Evolutionary conservation across 2,113 vertebrate genomes (phyloP).

Genomic region (Hippocampus comes): DNA sequence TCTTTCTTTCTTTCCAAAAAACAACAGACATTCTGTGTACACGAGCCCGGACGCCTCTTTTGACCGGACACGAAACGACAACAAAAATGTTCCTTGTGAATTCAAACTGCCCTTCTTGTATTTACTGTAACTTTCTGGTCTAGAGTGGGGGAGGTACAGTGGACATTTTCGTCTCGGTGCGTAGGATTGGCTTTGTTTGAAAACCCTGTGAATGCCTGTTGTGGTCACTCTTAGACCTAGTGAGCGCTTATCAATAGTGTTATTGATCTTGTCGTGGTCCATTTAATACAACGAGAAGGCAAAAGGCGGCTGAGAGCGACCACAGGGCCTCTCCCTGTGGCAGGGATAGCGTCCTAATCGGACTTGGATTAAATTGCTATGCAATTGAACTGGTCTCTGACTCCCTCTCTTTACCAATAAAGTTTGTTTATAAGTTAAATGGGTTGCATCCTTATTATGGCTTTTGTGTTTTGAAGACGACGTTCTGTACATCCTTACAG

Average conservation of each 20-base stretch:
- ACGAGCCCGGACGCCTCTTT: conserved; percentile 63
- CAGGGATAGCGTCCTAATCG: conserved; percentile 75
- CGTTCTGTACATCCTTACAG: conserved; percentile 38
- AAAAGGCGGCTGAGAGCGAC: conserved; percentile 65
- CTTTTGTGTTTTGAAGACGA: conserved; percentile 67
- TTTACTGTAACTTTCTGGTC: conserved; percentile 69
- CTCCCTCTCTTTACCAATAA: conserved; percentile 71
- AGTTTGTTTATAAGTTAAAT: conserved; percentile 69
- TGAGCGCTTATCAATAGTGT: conserved; percentile 72
- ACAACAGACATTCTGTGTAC: conserved; percentile 21
- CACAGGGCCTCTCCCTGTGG: conserved; percentile 73
- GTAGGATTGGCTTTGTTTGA: conserved; percentile 66
- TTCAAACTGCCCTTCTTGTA: conserved; percentile 63
- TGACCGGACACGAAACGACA: conserved; percentile 64
- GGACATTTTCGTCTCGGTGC: conserved; percentile 62
- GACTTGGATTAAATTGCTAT: conserved; percentile 81
- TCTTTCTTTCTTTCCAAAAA: conserved; percentile 59
- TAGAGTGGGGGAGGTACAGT: conserved; percentile 60
- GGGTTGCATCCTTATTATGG: conserved; percentile 55
- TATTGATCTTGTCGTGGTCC: conserved; percentile 73
- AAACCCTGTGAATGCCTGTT: conserved; percentile 67
- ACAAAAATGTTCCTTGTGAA: conserved; percentile 30
- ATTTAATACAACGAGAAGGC: conserved; percentile 42
- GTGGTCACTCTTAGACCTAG: conserved; percentile 72
- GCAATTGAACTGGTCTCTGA: conserved; percentile 79